Base-by-base conservation (phyloP, 2,113 vertebrate species). In the Brevimyrus niger region DNA sequence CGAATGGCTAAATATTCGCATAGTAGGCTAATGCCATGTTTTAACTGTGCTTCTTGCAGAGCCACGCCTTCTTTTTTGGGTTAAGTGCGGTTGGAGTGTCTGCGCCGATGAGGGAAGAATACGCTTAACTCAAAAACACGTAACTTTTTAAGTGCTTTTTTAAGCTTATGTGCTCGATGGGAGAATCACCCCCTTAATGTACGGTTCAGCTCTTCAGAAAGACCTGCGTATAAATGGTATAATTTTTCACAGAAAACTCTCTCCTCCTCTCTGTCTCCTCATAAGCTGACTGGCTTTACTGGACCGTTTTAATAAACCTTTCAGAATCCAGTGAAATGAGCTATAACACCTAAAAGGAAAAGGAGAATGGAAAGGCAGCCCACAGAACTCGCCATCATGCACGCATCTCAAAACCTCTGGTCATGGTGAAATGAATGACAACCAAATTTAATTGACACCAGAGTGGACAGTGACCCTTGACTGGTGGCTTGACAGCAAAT, bases 261-360 rank as follows among this genome's bases (percentile, higher is more conserved):
- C 3, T 42, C 2, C 27, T 89, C 27, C 61, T 87, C 58, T 50
- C 6, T 69, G 61, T 65, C 31, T 65, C 46, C 83, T 86, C 44
- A 55, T 73, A 89, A 86, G 47, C 53, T 23, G 55, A 38, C 42
- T n/a, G 35, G 58, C 69, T 87, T 89, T 89, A n/a, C 46, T 76
- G 58, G 47, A 21, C n/a, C 47, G 76, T 50, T 87, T 76, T 21
- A 83, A 46, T 84, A 89, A 55, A 83, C 19, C 51, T 51, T 46
- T 61, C 48, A 55, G 35, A 46, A 84, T 84, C 73, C 58, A 58
- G 76, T 84, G 76, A 53, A 48, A 83, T 27, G 51, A 88, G 47
- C 47, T 46, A 44, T 83, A 44, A 42, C 13, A 21, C 21, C 48
- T 80, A 17, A 38, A 80, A 42, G 21, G 15, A 80, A 80, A 80